phyloP scores from a whole-genome alignment of 2,797 vertebrate species.

The Typhlichthys subterraneus region DNA sequence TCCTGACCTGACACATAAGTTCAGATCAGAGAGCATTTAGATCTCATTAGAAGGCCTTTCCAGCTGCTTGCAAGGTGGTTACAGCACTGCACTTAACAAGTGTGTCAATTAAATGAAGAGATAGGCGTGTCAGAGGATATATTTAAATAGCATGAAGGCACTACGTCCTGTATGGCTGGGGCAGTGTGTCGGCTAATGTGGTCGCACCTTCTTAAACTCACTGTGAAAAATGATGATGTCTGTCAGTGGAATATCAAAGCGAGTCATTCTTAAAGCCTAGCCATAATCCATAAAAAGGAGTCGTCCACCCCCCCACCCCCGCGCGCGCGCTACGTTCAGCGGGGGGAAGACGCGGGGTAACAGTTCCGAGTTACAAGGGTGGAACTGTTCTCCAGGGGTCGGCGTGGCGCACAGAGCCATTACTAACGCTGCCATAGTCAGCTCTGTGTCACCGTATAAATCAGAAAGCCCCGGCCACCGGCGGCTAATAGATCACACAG shows the following conservation, averaged over 20 bases:
- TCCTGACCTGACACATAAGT: slow-evolving; percentile 54
- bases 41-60: slow-evolving; percentile 50
- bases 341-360: slow-evolving; percentile 17
- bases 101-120: too few species aligned
- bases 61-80: slow-evolving; percentile 37
- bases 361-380: slow-evolving; percentile 19
- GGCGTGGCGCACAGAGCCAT: slow-evolving; percentile 43
- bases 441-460: slow-evolving; percentile 66
- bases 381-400: slow-evolving; percentile 40
- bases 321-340: too few species aligned
- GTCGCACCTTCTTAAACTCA: not conserved
- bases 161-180: not conserved
- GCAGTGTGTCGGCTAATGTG: too few species aligned
- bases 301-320: too few species aligned
- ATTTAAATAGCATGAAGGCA: slow-evolving; percentile 3
- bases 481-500: slow-evolving; percentile 69
- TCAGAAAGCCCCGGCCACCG: slow-evolving; percentile 61
- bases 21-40: slow-evolving; percentile 59
- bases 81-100: slow-evolving; percentile 20
- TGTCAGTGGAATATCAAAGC: slow-evolving; percentile 41
- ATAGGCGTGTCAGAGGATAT: too few species aligned
- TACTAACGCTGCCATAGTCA: slow-evolving; percentile 57
- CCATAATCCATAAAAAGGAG: slow-evolving; percentile 18
- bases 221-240: slow-evolving; percentile 39
- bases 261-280: slow-evolving; percentile 26